Conservation (phyloP, 2,797 vertebrate genomes). For the Tauraco hartlaubi region DNA sequence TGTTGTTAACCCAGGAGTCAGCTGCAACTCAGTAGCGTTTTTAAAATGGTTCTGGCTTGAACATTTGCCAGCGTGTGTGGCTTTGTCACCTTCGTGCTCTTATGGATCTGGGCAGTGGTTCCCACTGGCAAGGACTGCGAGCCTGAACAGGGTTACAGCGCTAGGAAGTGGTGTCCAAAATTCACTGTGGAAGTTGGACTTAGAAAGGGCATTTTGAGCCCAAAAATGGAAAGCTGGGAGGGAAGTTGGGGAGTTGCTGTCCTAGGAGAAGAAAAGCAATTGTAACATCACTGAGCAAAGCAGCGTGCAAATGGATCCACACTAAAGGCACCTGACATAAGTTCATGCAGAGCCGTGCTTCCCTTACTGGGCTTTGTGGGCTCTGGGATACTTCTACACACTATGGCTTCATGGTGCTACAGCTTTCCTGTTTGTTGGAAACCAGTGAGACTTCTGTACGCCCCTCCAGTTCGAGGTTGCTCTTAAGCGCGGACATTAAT, state of each 20-base stretch:
- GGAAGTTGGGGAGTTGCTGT: neutral
- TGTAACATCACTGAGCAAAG: neutral
- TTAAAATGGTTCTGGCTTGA: neutral
- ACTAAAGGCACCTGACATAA: neutral
- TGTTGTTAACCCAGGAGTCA: neutral
- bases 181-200: neutral
- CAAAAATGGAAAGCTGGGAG: neutral
- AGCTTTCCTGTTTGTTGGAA: neutral
- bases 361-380: neutral
- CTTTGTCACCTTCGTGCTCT: neutral
- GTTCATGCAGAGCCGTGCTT: neutral
- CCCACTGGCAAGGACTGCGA: accelerated
- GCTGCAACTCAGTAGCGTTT: neutral
- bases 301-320: neutral
- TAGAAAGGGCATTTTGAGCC: neutral
- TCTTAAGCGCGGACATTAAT: neutral
- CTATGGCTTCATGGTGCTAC: neutral
- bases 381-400: neutral
- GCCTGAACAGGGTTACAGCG: accelerated
- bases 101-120: neutral
- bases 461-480: neutral
- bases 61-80: accelerated
- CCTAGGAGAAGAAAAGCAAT: neutral
- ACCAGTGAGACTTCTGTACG: neutral
- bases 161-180: neutral